Base-by-base conservation (phyloP, 2,888 invertebrate species). In the Hipparchia semele region DNA sequence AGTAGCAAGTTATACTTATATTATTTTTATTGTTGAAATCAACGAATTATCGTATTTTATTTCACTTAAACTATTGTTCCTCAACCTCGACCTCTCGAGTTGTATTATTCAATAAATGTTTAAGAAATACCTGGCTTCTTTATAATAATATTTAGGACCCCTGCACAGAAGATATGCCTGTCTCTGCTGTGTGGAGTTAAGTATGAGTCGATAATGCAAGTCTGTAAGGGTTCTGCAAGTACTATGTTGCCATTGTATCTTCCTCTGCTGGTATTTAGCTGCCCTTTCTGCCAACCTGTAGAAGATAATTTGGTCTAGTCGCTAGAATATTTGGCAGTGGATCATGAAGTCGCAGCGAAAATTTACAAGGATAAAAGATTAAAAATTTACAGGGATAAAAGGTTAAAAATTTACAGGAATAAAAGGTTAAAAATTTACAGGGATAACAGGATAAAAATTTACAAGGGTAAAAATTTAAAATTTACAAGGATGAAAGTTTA, bases 121-220 rank as follows among this genome's bases (percentile, higher is more conserved):
- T 2, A 71, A 75, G 59, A 83, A 83, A 79, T 85, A 96, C 96
- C 94, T 92, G 8, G 94, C 92, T 82, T 95, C 94, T 66, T 91
- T 83, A 62, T 89, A 87, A 4, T 93, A 94, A 81, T 93, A 96
- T 70, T 89, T 94, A 0, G 96, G 95, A 60, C 96, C 96, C 79
- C 95, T 90, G 80, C 96, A 96, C 60, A 96, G 79, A 10, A 96
- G 85, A 86, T 94, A 94, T 68, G 94, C 84, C 90, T 95, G 95
- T 74, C 96, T 89, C 65, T 81, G 82, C 76, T 95, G 94, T 39
- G 86, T 87, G 33, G 68, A 78, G 68, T 90, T 90, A 49, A 92
- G 74, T 75, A 84, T 81, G 70, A 86, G 80, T 72, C 70, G 76
- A 2, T 80, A 79, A 58, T 79, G 79, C 62, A 91, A 75, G 75